Percentiles rank a stretch among this genome's conserved stretches.
Conservation (phyloP, 1,140 invertebrate species). For the Nebria ingens region DNA sequence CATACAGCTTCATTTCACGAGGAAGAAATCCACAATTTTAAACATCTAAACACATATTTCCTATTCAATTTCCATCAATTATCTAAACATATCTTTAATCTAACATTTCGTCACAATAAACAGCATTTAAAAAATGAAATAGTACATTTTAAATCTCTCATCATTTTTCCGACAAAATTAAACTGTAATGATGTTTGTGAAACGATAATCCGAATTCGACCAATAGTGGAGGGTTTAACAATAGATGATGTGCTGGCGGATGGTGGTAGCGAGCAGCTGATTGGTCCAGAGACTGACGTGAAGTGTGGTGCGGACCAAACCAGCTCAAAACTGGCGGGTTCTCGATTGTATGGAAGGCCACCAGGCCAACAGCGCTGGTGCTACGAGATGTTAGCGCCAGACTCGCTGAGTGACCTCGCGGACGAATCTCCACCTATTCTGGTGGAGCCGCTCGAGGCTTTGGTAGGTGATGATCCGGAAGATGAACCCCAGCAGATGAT, state of each 20-base stretch:
- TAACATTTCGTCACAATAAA: no score
- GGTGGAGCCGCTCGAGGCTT: not conserved
- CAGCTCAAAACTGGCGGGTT: conserved; percentile 26
- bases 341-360: conserved; percentile 31
- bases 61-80: no score
- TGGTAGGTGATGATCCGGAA: not conserved
- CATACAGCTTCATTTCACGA: no score
- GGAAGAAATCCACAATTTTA: no score
- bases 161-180: no score
- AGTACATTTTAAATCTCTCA: no score
- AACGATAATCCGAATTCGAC: no score
- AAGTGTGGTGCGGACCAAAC: not conserved
- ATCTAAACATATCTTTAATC: no score
- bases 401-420: conserved; percentile 22
- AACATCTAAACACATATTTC: no score
- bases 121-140: no score
- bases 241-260: not conserved
- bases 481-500: not conserved
- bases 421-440: conserved; percentile 3
- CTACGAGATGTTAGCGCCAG: conserved; percentile 42
- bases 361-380: conserved; percentile 35
- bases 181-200: no score
- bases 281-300: not conserved
- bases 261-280: not conserved
- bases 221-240: no score